A percentile compares a stretch with the other conserved stretches of the same genome.
These are phyloP conservation scores for Pterophyllum scalare DNA, from an alignment of 2,113 vertebrate genomes.

Conservation along the genomic window DNA sequence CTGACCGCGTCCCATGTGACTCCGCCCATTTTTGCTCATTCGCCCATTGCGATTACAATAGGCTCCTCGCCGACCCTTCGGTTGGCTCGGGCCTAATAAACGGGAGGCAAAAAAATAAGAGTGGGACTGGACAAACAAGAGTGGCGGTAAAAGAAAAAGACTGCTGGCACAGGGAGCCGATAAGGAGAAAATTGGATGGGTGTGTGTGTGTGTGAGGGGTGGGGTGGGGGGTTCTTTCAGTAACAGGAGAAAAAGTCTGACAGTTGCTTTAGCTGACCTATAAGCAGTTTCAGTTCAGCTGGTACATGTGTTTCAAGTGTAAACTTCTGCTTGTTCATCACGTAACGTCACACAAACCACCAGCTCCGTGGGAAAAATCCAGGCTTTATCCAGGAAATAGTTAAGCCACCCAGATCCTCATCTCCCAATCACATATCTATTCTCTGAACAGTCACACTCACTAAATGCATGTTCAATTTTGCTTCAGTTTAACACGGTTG, in stretches of 20 bases:
- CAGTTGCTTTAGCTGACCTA: constrained; percentile 28
- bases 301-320: constrained; percentile 29
- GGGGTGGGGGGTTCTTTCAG: not conserved
- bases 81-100: too few relatives aligned
- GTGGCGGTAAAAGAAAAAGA: constrained; percentile 34
- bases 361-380: not conserved
- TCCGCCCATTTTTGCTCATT: too few relatives aligned
- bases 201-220: not conserved
- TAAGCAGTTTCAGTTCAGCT: constrained; percentile 15
- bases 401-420: not conserved
- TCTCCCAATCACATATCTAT: not conserved
- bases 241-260: not conserved
- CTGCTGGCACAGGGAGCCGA: constrained; percentile 42
- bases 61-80: too few relatives aligned
- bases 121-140: constrained; percentile 16
- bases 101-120: constrained; percentile 1
- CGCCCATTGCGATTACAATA: too few relatives aligned
- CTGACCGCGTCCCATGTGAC: too few relatives aligned
- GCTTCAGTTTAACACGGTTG: too few relatives aligned
- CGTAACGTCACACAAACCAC: constrained; percentile 9
- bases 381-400: not conserved
- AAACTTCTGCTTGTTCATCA: constrained; percentile 17
- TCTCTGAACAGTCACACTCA: not conserved
- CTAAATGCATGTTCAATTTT: not conserved
- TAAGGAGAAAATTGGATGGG: constrained; percentile 43